Percentiles rank a stretch among this genome's conserved stretches.
phyloP scores from a whole-genome alignment of 2,888 invertebrate genomes.

The Ennomos erosarius region DNA sequence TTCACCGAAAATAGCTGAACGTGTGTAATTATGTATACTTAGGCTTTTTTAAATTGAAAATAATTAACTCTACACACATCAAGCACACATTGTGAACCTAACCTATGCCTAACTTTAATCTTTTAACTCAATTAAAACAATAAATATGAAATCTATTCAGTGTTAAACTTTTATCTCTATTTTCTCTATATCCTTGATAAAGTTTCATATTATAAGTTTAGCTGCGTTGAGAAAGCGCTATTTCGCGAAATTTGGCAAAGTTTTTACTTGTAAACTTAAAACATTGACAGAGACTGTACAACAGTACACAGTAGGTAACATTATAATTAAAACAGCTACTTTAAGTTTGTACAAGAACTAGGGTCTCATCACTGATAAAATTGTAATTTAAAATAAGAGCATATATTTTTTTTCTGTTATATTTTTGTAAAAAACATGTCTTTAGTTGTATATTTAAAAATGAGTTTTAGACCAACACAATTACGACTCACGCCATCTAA shows the following conservation, averaged over 20 bases:
- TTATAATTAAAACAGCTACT: constrained; percentile 12
- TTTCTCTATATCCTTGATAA: constrained; percentile 44
- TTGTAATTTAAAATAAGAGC: no score
- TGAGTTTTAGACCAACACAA: not conserved
- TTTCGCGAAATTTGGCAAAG: constrained; percentile 42
- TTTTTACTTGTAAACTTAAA: constrained; percentile 63
- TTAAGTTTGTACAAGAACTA: not conserved
- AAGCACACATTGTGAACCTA: no score
- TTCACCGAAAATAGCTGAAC: no score
- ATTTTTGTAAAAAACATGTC: no score
- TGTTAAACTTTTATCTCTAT: constrained; percentile 27
- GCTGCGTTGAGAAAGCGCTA: constrained; percentile 41
- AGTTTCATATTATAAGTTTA: constrained; percentile 50
- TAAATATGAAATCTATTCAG: constrained; percentile 4
- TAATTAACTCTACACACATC: no score
- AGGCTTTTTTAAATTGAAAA: no score
- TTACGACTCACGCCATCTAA: constrained; percentile 8
- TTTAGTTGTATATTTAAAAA: not conserved
- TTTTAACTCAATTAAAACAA: constrained; percentile 45
- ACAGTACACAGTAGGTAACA: constrained; percentile 29
- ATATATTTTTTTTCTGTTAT: no score
- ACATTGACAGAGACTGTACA: constrained; percentile 65
- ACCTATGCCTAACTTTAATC: constrained; percentile 22
- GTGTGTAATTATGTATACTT: no score
- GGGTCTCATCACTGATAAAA: no score